Base-by-base conservation (phyloP, 2,888 invertebrate species). In the Falcaria lacertinaria region DNA sequence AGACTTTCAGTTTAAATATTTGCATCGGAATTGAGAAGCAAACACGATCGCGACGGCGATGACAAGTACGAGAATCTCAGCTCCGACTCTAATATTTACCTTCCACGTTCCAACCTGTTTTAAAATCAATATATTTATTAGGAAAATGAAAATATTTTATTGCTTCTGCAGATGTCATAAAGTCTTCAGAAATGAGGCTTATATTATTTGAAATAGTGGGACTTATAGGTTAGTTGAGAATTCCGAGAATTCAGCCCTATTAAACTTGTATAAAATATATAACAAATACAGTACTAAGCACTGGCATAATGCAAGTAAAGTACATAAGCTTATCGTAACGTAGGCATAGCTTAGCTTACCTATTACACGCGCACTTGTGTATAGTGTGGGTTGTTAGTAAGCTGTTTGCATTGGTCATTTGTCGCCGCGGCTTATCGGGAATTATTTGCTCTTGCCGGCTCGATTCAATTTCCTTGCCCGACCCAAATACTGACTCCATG, bases 371-470 rank as follows among this genome's bases (percentile, higher is more conserved):
- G 33, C 36, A 42, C 37, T 48, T 52, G 52, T 50, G 16, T 46
- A 52, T 46, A 25, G 22, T 39, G 46, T 33, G 52, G 52, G 50
- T 57, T 45, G 53, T 42, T 56, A 55, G 65, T 65, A 64, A 66
- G 60, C 61, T 64, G 62, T 67, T 74, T 63, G 65, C 63, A 59
- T 60, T 69, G 65, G 67, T 65, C 63, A 70, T 73, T 73, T 68
- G 65, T 67, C 62, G 58, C 51, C 50, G 48, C 51, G 55, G 66
- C 64, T 69, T 72, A 72, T 66, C 42, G 25, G 15, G 19, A 32
- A 38, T 43, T 43, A 41, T 33, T 41, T 42, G 42, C 32, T 44
- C n/a, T 35, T 25, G 28, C 32, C 28, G 15, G 7, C 17, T 15
- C 42, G 39, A 47, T 44, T 48, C 48, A 43, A 42, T 48, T 44